Conservation (phyloP, 2,113 vertebrate species). For the Oreochromis spilurus region DNA sequence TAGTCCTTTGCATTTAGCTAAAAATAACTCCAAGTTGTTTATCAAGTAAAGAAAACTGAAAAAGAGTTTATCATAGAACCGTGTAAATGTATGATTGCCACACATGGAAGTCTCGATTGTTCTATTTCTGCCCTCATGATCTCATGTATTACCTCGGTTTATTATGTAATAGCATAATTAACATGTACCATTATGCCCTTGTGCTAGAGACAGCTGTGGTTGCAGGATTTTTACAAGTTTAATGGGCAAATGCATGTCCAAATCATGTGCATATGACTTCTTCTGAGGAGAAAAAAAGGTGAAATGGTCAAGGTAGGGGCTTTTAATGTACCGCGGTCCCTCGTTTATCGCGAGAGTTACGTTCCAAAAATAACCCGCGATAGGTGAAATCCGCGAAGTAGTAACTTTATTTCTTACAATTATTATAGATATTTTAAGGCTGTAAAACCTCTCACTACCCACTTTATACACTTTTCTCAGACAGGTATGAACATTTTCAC, state of each 20-base stretch:
- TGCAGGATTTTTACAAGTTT: background rate
- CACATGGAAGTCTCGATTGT: background rate
- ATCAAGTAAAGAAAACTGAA: background rate
- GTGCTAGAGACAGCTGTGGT: background rate
- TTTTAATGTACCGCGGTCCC: background rate
- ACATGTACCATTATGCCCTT: background rate
- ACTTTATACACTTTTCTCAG: background rate
- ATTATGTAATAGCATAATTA: background rate
- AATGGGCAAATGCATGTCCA: background rate
- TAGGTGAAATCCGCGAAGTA: background rate
- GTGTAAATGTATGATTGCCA: background rate
- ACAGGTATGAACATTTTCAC: background rate
- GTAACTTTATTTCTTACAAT: background rate
- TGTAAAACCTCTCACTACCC: background rate
- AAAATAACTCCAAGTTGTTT: background rate
- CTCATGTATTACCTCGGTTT: background rate
- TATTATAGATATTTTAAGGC: background rate
- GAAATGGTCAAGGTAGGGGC: background rate
- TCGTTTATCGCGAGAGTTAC: background rate
- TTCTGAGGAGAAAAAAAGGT: background rate
- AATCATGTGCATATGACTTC: background rate
- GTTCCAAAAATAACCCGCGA: background rate
- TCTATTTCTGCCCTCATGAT: background rate
- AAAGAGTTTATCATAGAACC: background rate
- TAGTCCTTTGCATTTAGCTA: background rate